Evolutionary conservation across 37 sponge, comb jelly and placozoan species (phyloP).

Genomic region (Bolinopsis microptera): DNA sequence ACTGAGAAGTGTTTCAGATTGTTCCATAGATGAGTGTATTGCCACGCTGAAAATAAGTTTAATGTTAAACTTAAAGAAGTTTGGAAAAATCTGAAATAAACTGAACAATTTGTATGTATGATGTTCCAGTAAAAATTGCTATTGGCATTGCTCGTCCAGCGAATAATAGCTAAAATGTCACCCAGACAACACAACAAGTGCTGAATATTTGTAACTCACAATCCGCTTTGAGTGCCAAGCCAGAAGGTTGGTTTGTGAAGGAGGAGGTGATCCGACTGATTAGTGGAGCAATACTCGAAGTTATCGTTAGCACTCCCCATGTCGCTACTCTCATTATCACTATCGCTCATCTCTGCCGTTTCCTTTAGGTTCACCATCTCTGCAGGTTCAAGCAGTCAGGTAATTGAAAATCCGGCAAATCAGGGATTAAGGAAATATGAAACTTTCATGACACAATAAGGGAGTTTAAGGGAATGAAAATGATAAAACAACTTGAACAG

Average conservation of each 20-base stretch:
- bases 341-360: background rate
- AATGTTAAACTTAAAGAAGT: no score
- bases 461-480: no score
- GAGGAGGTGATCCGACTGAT: background rate
- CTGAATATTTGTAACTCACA: no score
- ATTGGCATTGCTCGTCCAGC: no score
- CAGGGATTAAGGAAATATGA: no score
- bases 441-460: no score
- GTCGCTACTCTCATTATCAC: constrained; percentile 17
- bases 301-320: background rate
- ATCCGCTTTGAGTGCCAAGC: constrained; percentile 52
- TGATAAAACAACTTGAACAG: no score
- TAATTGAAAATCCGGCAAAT: background rate
- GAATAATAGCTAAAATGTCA: no score
- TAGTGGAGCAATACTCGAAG: background rate
- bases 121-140: no score
- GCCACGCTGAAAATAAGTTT: constrained; percentile 17
- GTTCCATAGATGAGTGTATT: constrained; percentile 40
- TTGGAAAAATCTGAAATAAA: no score
- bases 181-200: no score
- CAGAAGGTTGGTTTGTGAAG: constrained; percentile 48
- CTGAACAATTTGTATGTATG: no score
- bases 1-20: background rate
- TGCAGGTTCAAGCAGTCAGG: background rate
- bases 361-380: constrained; percentile 49